Conservation (phyloP, 2,797 vertebrate genomes). For the Pantherophis vulpinus region DNA sequence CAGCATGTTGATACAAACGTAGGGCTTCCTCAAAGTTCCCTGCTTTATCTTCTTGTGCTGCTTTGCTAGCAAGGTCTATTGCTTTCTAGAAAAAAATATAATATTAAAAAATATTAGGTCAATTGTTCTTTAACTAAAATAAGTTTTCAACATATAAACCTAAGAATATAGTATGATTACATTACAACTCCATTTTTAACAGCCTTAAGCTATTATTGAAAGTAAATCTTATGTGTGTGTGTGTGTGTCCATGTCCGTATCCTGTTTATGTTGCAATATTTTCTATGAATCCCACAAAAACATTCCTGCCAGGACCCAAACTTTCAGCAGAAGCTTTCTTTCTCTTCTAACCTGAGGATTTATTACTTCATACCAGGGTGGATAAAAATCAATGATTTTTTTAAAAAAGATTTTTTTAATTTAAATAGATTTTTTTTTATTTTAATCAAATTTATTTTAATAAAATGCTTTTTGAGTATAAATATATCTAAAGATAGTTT, state of each 20-base stretch:
- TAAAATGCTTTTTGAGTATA: no score
- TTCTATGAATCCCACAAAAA: not conserved
- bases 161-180: not conserved
- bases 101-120: not conserved
- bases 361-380: no score
- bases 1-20: constrained; percentile 88
- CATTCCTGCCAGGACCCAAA: not conserved
- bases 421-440: no score
- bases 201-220: not conserved
- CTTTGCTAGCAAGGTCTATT: constrained; percentile 88
- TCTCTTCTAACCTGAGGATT: not conserved
- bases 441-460: no score
- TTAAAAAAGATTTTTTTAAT: no score
- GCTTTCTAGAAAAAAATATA: constrained; percentile 84
- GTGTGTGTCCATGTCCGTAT: no score
- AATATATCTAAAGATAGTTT: no score
- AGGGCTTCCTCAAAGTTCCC: constrained; percentile 93
- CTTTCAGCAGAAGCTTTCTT: not conserved
- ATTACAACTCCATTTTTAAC: not conserved
- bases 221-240: not conserved
- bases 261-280: not conserved
- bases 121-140: not conserved
- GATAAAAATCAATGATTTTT: no score
- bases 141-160: not conserved
- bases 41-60: constrained; percentile 89